phyloP scores from a whole-genome alignment of 2,888 invertebrate species.

The Pristionchus mayeri region DNA sequence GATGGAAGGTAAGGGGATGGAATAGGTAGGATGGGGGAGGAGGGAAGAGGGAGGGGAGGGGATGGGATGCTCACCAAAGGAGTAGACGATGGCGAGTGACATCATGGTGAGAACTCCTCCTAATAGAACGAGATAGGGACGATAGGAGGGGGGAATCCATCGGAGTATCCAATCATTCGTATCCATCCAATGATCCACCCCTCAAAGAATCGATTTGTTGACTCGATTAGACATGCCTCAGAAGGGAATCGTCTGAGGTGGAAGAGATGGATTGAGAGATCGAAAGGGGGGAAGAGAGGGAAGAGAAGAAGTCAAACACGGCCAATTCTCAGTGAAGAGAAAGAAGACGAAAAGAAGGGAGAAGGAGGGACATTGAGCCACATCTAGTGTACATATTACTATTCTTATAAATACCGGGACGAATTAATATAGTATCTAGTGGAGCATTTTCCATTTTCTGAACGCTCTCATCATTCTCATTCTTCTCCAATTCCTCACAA shows the following conservation, averaged over 20 bases:
- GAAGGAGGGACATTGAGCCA: neutral
- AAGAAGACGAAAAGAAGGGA: neutral
- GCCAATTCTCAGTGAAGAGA: conserved; percentile 30
- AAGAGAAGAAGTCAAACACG: conserved; percentile 45
- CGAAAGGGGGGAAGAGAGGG: conserved; percentile 15
- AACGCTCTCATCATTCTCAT: neutral
- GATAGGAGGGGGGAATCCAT: conserved; percentile 58
- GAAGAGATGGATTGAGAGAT: conserved; percentile 14
- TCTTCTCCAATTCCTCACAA: neutral
- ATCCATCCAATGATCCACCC: conserved; percentile 61
- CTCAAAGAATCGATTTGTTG: neutral
- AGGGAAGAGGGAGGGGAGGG: neutral
- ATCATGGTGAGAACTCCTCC: conserved; percentile 72
- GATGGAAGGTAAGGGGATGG: neutral
- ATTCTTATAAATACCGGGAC: neutral
- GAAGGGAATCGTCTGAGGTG: neutral
- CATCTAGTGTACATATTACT: neutral
- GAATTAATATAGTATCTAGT: too few relatives aligned
- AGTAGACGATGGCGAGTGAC: conserved; percentile 72
- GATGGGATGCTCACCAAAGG: conserved; percentile 65
- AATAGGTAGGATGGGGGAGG: neutral
- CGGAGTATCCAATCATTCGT: conserved; percentile 67
- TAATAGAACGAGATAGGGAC: conserved; percentile 63
- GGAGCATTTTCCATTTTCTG: neutral
- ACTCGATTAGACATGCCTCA: neutral